Evolutionary conservation across 2,888 invertebrate species (phyloP), one percentile per base, ranked within the genome.

Genomic region (Entomobrya proxima): DNA sequence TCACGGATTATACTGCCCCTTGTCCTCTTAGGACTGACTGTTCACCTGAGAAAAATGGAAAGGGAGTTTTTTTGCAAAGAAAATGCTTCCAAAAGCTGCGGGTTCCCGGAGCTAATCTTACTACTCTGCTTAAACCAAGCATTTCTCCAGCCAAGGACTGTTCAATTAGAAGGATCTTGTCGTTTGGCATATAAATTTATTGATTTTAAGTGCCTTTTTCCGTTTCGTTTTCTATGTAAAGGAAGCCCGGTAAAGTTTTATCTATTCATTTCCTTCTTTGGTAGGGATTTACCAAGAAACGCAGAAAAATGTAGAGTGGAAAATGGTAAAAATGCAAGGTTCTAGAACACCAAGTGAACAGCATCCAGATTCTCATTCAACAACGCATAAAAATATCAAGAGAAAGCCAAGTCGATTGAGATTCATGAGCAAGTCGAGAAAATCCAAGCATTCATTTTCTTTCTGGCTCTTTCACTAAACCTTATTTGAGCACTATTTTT

Each of bases 101-200:
- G 30, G 21, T 35, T 21, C 52, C 30, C 7, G 6, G 18, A 9
- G n/a, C 32, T 18, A 18, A 58, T 58, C 32, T 32, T n/a, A 2
- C 7, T 15, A 35, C 5, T 64, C 35, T 37, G 15, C 35, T n/a
- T 11, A 35, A 1, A 18, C 32, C 18, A 64, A 35, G 4, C 21
- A 24, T 75, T 40, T 32, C 6, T 27, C 50, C 15, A 1, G 24
- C 69, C 30, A 35, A 35, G 32, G 27, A 30, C 21, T 32, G 47
- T 47, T 64, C 78, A 78, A 78, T 78, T 78, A 78, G 47, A 32
- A 55, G 44, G 9, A 37, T 50, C 27, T 35, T 47, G 18, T 44
- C 69, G 24, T 69, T 69, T 9, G n/a, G 27, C 47, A 47, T 32
- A 27, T 27, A 69, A 69, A 69, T 47, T 47, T 69, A 69, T 69